These are phyloP conservation scores for Villa cingulata DNA, from an alignment of 2,888 invertebrate species.

Conservation along the genomic window DNA sequence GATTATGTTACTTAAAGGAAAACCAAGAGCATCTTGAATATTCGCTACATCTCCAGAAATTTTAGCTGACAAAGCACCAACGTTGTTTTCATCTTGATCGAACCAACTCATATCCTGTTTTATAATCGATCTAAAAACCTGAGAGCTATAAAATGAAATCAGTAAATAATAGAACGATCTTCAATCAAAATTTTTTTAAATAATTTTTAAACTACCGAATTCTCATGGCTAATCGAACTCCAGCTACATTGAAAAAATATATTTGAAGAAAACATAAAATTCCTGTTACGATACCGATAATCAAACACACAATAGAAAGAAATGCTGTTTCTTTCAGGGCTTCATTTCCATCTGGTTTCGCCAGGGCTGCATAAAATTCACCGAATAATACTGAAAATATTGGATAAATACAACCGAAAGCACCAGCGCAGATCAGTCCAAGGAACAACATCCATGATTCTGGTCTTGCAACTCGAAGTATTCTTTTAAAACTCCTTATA, in stretches of 20 bases:
- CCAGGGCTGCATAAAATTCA: slow-evolving; percentile 59
- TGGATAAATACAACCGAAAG: slow-evolving; percentile 59
- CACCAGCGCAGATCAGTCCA: slow-evolving; percentile 49
- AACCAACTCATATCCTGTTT: slow-evolving; percentile 64
- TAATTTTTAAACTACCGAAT: slow-evolving; percentile 35
- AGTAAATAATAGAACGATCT: no score
- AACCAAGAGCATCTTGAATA: slow-evolving; percentile 59
- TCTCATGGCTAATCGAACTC: slow-evolving; percentile 59
- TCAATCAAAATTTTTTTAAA: no score
- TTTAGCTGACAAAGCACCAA: slow-evolving; percentile 54
- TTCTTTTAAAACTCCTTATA: slow-evolving; percentile 36
- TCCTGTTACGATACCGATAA: slow-evolving; percentile 51
- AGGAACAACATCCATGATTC: slow-evolving; percentile 53
- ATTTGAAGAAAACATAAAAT: slow-evolving; percentile 55
- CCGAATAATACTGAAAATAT: slow-evolving; percentile 64
- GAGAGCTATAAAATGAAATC: slow-evolving; percentile 17
- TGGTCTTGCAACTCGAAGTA: slow-evolving; percentile 49
- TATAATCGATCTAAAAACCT: slow-evolving; percentile 49
- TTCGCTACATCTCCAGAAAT: slow-evolving; percentile 57
- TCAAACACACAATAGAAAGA: slow-evolving; percentile 49
- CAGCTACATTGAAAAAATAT: slow-evolving; percentile 62
- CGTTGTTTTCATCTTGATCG: slow-evolving; percentile 50
- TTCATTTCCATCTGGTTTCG: slow-evolving; percentile 41
- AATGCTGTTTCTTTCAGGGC: slow-evolving; percentile 44
- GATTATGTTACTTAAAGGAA: slow-evolving; percentile 50